Percentiles rank a stretch among this genome's conserved stretches.
Conservation (phyloP, 2,113 vertebrate species). For the Struthidea cinerea region DNA sequence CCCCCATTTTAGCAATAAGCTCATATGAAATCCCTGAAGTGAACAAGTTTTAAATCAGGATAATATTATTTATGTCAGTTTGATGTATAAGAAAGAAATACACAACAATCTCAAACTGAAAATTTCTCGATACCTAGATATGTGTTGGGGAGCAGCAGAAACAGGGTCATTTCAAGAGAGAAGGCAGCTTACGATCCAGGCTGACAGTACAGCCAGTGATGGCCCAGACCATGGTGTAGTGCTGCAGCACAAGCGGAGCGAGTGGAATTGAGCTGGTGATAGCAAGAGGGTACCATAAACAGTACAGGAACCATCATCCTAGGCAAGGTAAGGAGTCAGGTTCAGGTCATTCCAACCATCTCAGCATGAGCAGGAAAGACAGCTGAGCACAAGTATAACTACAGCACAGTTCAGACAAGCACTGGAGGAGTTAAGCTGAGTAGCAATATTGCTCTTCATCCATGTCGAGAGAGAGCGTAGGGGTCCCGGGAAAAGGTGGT, state of each 20-base stretch:
- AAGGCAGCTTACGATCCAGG: neutral
- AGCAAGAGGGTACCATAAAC: neutral
- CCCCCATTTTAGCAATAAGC: neutral
- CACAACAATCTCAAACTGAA: neutral
- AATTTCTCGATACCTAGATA: neutral
- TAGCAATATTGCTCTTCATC: neutral
- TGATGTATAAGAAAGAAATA: neutral
- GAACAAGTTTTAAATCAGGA: neutral
- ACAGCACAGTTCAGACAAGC: neutral
- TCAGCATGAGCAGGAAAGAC: neutral
- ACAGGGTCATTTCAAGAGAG: neutral
- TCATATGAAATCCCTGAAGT: neutral
- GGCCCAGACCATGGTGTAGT: rapidly evolving
- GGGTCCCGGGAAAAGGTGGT: rapidly evolving
- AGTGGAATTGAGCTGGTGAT: rapidly evolving
- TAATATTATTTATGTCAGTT: neutral
- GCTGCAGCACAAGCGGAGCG: neutral
- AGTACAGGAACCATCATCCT: neutral
- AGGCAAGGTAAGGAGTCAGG: neutral
- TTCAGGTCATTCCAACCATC: neutral
- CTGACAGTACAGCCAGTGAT: neutral
- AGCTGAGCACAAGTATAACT: neutral
- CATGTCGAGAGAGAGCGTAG: rapidly evolving
- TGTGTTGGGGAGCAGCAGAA: neutral
- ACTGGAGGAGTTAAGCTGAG: neutral